These are phyloP conservation scores for Leuciscus idus DNA, from an alignment of 2,113 vertebrate species.

Conservation along the genomic window DNA sequence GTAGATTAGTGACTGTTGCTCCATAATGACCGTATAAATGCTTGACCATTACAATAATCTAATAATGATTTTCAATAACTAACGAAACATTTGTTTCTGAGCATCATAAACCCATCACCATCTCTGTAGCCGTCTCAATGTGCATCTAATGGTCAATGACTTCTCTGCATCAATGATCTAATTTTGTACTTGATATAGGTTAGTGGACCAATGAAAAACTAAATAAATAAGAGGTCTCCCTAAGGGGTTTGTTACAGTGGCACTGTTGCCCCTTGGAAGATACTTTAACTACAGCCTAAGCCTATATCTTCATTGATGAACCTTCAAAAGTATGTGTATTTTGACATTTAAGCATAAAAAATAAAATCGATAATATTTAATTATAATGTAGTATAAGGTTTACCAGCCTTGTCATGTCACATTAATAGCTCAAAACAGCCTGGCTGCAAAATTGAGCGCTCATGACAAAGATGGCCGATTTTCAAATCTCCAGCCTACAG, in stretches of 20 bases:
- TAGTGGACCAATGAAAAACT: background rate
- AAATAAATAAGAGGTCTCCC: background rate
- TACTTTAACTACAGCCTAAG: background rate
- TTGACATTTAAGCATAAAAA: background rate
- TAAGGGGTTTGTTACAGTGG: background rate
- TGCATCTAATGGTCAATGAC: background rate
- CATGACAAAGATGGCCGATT: background rate
- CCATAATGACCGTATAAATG: background rate
- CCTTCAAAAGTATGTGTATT: background rate
- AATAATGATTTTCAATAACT: background rate
- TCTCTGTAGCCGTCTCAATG: background rate
- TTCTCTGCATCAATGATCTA: constrained; percentile 23
- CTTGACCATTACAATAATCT: background rate
- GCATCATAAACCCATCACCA: background rate
- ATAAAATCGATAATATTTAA: background rate
- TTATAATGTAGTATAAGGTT: background rate
- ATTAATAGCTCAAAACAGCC: background rate
- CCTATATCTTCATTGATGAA: background rate
- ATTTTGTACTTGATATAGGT: constrained; percentile 9
- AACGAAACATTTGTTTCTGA: background rate
- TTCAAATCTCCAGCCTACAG: background rate
- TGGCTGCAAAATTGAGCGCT: background rate
- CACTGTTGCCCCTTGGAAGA: background rate
- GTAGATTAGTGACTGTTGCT: background rate
- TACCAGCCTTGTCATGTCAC: background rate